Conservation (phyloP, 2,888 invertebrate species). For the Exocentrus adspersus region DNA sequence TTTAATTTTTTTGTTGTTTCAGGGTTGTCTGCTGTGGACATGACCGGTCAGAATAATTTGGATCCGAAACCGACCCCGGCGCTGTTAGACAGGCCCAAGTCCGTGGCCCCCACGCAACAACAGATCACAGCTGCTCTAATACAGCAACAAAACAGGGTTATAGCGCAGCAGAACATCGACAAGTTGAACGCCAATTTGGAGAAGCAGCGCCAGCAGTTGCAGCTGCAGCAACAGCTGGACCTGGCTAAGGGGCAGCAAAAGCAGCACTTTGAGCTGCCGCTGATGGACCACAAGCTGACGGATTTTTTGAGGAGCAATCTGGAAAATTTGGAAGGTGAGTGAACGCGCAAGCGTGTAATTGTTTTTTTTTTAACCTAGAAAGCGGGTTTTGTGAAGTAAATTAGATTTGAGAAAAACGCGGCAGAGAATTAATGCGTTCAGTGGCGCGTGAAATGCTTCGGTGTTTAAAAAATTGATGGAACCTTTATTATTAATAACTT, state of each 20-base stretch:
- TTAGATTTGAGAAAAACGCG: background rate
- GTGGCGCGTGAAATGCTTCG: too few relatives aligned
- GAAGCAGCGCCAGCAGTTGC: constrained; percentile 68
- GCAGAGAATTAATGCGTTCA: too few relatives aligned
- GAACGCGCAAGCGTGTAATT: background rate
- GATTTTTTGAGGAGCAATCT: constrained; percentile 79
- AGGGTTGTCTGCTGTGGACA: constrained; percentile 59
- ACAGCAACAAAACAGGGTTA: constrained; percentile 72
- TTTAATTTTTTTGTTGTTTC: too few relatives aligned
- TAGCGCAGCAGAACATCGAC: constrained; percentile 72
- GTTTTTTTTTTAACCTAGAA: too few relatives aligned
- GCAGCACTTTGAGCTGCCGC: constrained; percentile 60
- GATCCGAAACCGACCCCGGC: constrained; percentile 54
- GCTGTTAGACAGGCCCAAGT: constrained; percentile 59
- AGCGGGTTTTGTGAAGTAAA: background rate
- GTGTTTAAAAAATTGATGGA: too few relatives aligned
- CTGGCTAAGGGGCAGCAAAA: constrained; percentile 59
- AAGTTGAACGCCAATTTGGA: constrained; percentile 68
- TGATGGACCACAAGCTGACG: constrained; percentile 74
- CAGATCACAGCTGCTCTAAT: constrained; percentile 71
- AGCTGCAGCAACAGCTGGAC: constrained; percentile 59
- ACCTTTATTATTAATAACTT: too few relatives aligned
- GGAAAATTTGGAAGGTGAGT: constrained; percentile 73
- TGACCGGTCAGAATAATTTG: constrained; percentile 58
- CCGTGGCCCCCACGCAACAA: constrained; percentile 69